phyloP scores from a whole-genome alignment of 2,888 invertebrate genomes.

The Ectemnius cavifrons region DNA sequence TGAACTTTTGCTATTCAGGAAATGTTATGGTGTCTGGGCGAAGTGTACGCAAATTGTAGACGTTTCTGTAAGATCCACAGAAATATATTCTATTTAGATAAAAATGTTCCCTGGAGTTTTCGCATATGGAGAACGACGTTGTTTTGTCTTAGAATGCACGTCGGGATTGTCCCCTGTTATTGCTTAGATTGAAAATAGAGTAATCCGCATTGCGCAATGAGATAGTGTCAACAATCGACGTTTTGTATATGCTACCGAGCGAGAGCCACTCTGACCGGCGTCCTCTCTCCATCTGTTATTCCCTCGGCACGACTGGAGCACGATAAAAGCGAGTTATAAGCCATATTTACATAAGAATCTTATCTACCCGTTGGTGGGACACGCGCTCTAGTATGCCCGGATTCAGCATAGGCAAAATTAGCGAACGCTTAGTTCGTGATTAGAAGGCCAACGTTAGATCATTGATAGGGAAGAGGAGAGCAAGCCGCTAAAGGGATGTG shows the following conservation, averaged over 20 bases:
- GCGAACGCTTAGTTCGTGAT: slow-evolving; percentile 39
- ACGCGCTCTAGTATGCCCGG: slow-evolving; percentile 24
- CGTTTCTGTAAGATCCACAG: too few species aligned
- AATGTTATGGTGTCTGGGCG: too few species aligned
- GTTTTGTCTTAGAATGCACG: too few species aligned
- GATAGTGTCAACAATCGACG: slow-evolving; percentile 25
- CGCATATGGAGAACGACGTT: too few species aligned
- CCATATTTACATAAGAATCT: slow-evolving; percentile 59
- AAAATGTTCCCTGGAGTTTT: too few species aligned
- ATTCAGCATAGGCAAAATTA: slow-evolving; percentile 47
- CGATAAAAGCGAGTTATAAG: slow-evolving; percentile 40
- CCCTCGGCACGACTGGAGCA: slow-evolving; percentile 33
- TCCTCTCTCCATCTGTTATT: slow-evolving; percentile 10
- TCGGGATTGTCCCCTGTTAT: too few species aligned
- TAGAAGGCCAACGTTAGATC: background rate
- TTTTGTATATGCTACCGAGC: slow-evolving; percentile 8
- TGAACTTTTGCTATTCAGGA: too few species aligned
- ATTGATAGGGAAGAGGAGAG: background rate
- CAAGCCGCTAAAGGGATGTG: background rate
- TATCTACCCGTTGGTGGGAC: slow-evolving; percentile 49
- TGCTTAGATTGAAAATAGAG: slow-evolving; percentile 20
- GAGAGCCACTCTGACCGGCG: too few species aligned
- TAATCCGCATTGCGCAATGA: slow-evolving; percentile 41
- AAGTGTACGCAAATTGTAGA: too few species aligned
- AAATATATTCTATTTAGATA: too few species aligned